Conservation (phyloP, 2,113 vertebrate species). For the Cryptotis parvus region DNA sequence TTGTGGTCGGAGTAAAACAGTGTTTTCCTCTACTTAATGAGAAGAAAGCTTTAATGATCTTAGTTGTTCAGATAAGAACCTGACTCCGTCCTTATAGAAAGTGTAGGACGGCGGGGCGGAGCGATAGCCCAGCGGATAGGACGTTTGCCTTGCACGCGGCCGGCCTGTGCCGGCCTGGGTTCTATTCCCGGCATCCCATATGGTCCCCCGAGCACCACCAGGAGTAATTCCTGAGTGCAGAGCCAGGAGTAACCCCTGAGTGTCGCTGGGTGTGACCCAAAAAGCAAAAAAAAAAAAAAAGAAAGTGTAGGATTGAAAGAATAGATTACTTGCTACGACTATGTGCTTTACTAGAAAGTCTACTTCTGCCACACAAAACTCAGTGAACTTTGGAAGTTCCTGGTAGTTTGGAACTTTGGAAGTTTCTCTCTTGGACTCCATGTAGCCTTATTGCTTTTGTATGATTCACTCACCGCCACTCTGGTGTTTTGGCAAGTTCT, state of each 20-base stretch:
- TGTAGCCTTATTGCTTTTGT: conserved; percentile 24
- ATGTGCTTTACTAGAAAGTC: neutral
- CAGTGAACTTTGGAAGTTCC: neutral
- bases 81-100: neutral
- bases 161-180: no score
- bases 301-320: neutral
- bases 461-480: neutral
- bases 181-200: no score
- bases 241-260: no score
- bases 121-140: no score
- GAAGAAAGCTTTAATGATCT: neutral
- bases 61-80: no score
- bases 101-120: no score
- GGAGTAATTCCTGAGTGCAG: no score
- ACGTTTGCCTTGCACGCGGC: no score
- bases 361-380: neutral
- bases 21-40: neutral
- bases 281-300: no score
- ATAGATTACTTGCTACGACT: neutral
- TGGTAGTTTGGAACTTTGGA: no score
- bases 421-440: neutral
- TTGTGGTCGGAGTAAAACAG: neutral
- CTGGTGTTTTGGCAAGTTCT: conserved; percentile 69
- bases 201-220: no score
- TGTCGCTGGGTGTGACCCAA: no score